Base-by-base conservation (phyloP, 2,797 vertebrate genomes). In the Aratinga solstitialis region DNA sequence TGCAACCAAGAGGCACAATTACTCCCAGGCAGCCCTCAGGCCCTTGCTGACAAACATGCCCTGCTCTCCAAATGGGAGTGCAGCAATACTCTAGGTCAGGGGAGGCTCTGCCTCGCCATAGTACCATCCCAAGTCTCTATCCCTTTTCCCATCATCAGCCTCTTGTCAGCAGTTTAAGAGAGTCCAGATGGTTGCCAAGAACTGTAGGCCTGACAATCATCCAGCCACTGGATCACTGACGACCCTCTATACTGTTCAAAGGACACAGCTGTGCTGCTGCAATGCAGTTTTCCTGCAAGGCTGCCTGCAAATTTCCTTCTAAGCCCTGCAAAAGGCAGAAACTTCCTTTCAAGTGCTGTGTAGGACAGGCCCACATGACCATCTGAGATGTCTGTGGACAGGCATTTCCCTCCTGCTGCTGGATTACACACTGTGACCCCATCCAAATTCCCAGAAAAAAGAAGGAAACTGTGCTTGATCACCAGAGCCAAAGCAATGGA, bases 41-140 rank as follows among this genome's bases (percentile, higher is more conserved):
- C 29, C 20, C 34, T 48, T 42, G 63, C 23, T 24, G 80, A 48
- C 38, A 82, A 78, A 59, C 0, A 0, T 51, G 30, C 7, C 42
- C 23, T 21, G n/a, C 50, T 58, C n/a, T 67, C 48, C 62, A 36
- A 50, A 26, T 0, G 0, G 27, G 32, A 66, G 23, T 40, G 54
- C 43, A 50, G 62, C 47, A 43, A 12, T 19, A 32, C 17, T 75
- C 24, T 29, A 26, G 24, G 32, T 26, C 58, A 71, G 38, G 32
- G 21, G 16, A 59, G 7, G 9, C 27, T 32, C 76, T 56, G 7
- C 13, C 29, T 11, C 18, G 29, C 26, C 29, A 20, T 2, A 51
- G 61, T 4, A 15, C 43, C n/a, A n/a, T 11, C 42, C n/a, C 47
- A 80, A 69, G 22, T 42, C 30, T 77, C 50, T 47, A 1, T 53